A percentile compares a stretch with the other conserved stretches of the same genome.
Conservation (phyloP, 2,113 vertebrate species). For the Gulo gulo region DNA sequence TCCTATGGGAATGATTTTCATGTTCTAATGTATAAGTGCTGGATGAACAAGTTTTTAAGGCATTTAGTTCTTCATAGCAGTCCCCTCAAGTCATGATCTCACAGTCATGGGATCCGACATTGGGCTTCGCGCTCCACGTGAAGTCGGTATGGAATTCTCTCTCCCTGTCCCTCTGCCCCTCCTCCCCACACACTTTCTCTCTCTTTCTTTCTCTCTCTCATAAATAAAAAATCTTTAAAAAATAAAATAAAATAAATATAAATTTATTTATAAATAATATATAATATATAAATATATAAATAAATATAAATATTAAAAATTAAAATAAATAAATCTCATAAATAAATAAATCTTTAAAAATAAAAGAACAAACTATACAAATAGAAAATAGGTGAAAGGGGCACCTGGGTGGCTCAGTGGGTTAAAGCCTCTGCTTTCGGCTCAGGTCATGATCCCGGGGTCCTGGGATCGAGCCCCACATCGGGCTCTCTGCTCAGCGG, state of each 20-base stretch:
- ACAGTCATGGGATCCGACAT: background rate
- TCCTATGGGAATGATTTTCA: background rate
- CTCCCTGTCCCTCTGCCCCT: background rate
- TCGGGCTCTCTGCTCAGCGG: no score
- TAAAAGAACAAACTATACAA: background rate
- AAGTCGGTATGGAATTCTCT: background rate
- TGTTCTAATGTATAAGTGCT: background rate
- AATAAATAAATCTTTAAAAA: background rate
- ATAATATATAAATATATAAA: no score
- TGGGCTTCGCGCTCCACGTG: fast-evolving
- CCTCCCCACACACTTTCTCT: background rate
- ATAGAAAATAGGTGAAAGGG: background rate
- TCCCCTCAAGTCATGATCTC: background rate
- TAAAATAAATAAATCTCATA: no score
- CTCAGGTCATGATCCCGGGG: no score
- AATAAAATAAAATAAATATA: no score
- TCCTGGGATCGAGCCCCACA: no score
- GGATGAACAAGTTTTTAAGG: background rate
- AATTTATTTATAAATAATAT: no score
- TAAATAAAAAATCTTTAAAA: background rate
- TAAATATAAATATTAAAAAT: no score
- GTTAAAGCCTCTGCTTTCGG: no score
- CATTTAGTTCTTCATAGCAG: background rate
- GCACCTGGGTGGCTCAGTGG: no score
- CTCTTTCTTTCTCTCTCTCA: background rate